Conservation (phyloP, 2,113 vertebrate genomes). For the Microcebus ravelobensis region DNA sequence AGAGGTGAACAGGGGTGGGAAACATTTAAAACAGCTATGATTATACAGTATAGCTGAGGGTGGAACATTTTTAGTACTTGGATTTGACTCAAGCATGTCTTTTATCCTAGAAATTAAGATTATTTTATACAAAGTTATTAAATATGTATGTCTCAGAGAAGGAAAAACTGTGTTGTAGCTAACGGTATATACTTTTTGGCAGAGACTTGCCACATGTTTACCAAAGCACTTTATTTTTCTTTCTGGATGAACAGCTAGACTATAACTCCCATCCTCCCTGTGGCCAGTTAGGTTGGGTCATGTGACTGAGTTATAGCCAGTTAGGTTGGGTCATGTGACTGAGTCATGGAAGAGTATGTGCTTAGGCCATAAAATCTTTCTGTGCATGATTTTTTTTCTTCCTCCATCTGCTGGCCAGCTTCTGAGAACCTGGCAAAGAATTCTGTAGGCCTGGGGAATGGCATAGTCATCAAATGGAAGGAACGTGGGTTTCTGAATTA, state of each 20-base stretch:
- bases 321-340: background rate
- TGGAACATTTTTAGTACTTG: background rate
- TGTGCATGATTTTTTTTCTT: background rate
- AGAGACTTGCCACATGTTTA: background rate
- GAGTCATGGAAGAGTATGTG: background rate
- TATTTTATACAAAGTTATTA: background rate
- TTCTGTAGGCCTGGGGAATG: background rate
- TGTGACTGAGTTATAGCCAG: background rate
- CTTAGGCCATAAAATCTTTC: background rate
- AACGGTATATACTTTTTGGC: background rate
- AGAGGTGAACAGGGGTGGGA: background rate
- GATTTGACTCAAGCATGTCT: background rate
- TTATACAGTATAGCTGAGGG: background rate
- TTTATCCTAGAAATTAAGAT: background rate
- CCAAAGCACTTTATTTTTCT: background rate
- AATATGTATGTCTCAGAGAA: background rate
- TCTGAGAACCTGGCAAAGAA: background rate
- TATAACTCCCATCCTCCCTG: background rate
- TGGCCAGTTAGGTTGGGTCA: background rate
- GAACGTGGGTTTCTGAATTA: background rate
- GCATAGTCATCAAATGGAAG: background rate
- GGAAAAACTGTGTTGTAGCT: background rate
- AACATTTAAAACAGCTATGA: background rate
- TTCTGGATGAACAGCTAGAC: background rate
- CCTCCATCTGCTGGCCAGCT: background rate